Evolutionary conservation across 1,140 invertebrate species (phyloP), one percentile per base, ranked within the genome.

Genomic region (Heliconius eleuchia): DNA sequence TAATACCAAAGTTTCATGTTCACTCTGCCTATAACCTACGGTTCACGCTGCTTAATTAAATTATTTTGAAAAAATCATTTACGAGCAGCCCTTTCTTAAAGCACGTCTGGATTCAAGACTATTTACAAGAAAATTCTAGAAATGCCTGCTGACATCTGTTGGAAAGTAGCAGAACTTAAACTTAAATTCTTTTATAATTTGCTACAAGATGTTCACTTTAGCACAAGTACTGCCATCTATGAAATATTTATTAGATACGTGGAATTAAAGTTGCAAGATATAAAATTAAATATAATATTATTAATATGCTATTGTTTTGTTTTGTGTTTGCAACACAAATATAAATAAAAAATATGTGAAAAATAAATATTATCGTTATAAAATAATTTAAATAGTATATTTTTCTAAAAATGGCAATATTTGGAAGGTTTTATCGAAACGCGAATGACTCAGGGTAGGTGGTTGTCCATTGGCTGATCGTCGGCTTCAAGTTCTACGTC

Each of bases 111-210:
- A 16, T 57, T 57, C 23, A n/a, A 46, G 0, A 9, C 1, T 30
- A 30, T 66, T 30, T 13, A 66, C 60, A 19, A 74, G 80, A 82
- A 72, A 76, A 73, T 75, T 82, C 77, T 66, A 75, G 77, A 79
- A 71, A 70, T 39, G 5, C 16, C 1, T 39, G 66, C 23, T 76
- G 79, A 75, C 79, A 81, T 78, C 80, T 82, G 73, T 80, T 1
- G 34, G 30, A 18, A 0, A 30, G 50, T 55, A 55, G 42, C 16
- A 6, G 30, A 55, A 37, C 50, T 57, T 34, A 13, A 18, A 34
- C 5, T 8, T 9, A 8, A 11, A 57, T 34, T 19, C 19, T 27
- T 37, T 30, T n/a, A 27, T 5, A 27, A 66, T 66, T 2, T 30
- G 11, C 8, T 13, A 30, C 13, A 30, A 66, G 60, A 16, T 30